Base-by-base conservation (phyloP, 2,113 vertebrate genomes). In the Guaruba guarouba region DNA sequence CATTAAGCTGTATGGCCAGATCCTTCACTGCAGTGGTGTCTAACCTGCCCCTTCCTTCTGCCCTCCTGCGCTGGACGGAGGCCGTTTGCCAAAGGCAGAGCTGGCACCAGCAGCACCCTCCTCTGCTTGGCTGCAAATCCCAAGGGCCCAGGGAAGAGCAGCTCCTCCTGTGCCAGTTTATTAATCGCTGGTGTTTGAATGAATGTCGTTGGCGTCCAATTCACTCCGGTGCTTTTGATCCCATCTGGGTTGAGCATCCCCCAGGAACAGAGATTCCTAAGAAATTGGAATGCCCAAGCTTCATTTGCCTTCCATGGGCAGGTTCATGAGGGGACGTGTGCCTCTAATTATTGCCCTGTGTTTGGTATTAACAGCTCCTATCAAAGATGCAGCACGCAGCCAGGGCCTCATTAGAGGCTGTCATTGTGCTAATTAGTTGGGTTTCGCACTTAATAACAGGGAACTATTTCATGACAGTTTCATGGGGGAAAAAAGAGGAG, bases 371-470 rank as follows among this genome's bases (percentile, higher is more conserved):
- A 51, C 75, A 43, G 3, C 39, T 54, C 49, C 77, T 28, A 1
- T 52, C 80, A 63, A 20, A 54, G 63, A 15, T 13, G 51, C 92
- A 74, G 61, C 64, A 39, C 27, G 9, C 64, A 76, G 93, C 90
- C 62, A 80, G 68, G 69, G 86, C 81, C 87, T 94, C 95, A 16
- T 93, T 84, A 95, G 55, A 64, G 69, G 5, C 81, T 54, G 91
- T 10, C 93, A 69, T 39, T 8, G 43, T 68, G 93, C 73, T 97
- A 94, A 97, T 97, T 96, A 93, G 90, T 31, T 35, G 59, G 61
- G 82, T 64, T 77, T 92, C 79, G 10, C 71, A 59, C 92, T 75
- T 86, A 67, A 90, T 93, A 93, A 94, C 0, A n/a, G 68, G 33
- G 87, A 94, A 68, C 79, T 73, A 83, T 92, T 91, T 90, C 14